phyloP scores from a whole-genome alignment of 2,113 vertebrate species.

The Ameiurus melas region DNA sequence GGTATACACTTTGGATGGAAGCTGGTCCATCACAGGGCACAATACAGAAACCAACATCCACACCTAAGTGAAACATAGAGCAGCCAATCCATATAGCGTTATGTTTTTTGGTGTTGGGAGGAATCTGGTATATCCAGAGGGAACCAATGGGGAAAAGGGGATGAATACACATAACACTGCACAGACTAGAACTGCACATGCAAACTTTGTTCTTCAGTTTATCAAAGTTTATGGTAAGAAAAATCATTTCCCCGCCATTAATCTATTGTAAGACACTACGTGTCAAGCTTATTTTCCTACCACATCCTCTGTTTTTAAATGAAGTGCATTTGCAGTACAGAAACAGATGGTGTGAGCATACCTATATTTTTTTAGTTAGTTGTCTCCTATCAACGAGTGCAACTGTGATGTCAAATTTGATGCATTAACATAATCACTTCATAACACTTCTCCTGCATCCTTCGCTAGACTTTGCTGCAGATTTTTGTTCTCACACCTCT shows the following conservation, averaged over 20 bases:
- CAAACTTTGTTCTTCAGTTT: constrained; percentile 5
- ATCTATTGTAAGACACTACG: not conserved
- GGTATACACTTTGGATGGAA: not conserved
- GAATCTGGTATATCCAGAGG: not conserved
- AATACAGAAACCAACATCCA: not conserved
- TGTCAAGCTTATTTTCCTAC: not conserved
- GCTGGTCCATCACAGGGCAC: not conserved
- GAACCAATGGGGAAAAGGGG: not conserved
- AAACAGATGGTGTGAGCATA: constrained; percentile 5
- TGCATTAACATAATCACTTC: not conserved
- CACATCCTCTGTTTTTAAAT: constrained; percentile 6
- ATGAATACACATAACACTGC: not conserved
- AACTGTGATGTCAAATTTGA: constrained; percentile 15
- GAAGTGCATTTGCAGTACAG: constrained; percentile 2
- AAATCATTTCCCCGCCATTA: not conserved
- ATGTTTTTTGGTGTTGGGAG: not conserved
- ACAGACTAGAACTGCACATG: not conserved
- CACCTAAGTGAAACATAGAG: not conserved
- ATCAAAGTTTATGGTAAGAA: not conserved
- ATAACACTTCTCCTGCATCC: not conserved
- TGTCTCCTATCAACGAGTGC: not conserved
- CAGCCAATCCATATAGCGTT: not conserved
- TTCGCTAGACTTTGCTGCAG: not conserved
- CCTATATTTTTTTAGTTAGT: not conserved
- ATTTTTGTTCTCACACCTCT: constrained; percentile 1